These are phyloP conservation scores for Branchellion lobata DNA, from an alignment of 2,888 invertebrate genomes.

Conservation along the genomic window DNA sequence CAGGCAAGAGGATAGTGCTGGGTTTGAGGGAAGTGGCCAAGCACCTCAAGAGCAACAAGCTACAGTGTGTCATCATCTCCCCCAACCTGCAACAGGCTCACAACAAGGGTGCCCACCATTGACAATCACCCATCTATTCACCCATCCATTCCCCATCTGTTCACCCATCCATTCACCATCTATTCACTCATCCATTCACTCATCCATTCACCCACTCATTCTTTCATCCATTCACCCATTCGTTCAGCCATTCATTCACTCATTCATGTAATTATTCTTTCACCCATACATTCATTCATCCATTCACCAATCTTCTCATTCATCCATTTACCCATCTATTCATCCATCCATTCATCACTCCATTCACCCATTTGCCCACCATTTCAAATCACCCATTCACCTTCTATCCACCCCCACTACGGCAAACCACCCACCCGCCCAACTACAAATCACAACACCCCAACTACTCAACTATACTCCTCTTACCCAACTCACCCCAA, in stretches of 20 bases:
- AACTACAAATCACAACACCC: too few relatives aligned
- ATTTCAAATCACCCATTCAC: too few relatives aligned
- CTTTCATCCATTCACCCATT: background rate
- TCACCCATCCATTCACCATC: background rate
- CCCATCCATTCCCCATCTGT: background rate
- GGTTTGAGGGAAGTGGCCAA: slow-evolving; percentile 70
- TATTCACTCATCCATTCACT: background rate
- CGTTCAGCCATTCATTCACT: too few relatives aligned
- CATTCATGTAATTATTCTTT: too few relatives aligned
- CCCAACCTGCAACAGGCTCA: slow-evolving; percentile 68
- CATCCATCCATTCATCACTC: too few relatives aligned
- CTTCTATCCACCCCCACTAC: background rate
- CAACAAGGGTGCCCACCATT: slow-evolving; percentile 61
- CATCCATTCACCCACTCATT: background rate
- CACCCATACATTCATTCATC: too few relatives aligned
- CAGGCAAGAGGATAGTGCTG: slow-evolving; percentile 67
- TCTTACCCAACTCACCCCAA: background rate
- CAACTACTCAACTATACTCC: background rate
- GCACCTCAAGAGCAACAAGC: slow-evolving; percentile 67
- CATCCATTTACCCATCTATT: too few relatives aligned
- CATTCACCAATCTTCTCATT: too few relatives aligned
- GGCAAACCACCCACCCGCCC: background rate
- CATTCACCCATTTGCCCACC: too few relatives aligned
- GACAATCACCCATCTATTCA: background rate
- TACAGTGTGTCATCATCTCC: slow-evolving; percentile 69